Evolutionary conservation across 2,797 vertebrate species (phyloP).

Genomic region (Bryconaethiops microstoma): DNA sequence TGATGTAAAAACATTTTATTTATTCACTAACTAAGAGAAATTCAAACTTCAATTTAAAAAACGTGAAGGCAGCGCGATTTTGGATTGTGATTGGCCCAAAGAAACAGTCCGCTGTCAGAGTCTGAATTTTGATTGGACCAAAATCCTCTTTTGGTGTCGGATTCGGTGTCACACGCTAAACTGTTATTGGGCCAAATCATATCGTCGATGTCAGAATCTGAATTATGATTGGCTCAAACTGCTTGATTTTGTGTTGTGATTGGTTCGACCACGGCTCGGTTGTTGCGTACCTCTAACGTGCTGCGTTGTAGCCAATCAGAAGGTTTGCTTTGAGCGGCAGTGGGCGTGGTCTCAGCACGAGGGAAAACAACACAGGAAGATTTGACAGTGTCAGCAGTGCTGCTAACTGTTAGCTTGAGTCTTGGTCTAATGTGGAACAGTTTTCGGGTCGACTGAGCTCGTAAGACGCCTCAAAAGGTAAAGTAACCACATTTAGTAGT

Average conservation of each 20-base stretch:
- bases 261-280: neutral
- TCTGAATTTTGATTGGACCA: neutral
- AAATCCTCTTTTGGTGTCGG: neutral
- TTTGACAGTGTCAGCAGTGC: slow-evolving; percentile 35
- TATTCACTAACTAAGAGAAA: neutral
- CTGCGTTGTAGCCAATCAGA: slow-evolving; percentile 66
- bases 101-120: no score
- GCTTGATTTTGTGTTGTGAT: neutral
- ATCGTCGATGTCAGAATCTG: neutral
- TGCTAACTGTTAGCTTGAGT: slow-evolving; percentile 15
- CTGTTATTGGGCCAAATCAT: neutral
- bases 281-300: slow-evolving; percentile 6
- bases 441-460: neutral
- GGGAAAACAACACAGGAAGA: slow-evolving; percentile 57
- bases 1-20: neutral
- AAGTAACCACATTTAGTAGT: neutral
- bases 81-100: neutral
- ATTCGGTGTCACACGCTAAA: neutral
- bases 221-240: neutral
- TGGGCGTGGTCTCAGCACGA: slow-evolving; percentile 70
- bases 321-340: slow-evolving; percentile 75
- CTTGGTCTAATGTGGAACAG: neutral
- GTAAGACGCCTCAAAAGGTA: slow-evolving; percentile 25
- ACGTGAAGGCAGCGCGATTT: neutral
- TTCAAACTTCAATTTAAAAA: neutral